Percentiles rank a stretch among this genome's conserved stretches.
phyloP scores from a whole-genome alignment of 2,797 vertebrate species.

The Scomberomorus guttatus region DNA sequence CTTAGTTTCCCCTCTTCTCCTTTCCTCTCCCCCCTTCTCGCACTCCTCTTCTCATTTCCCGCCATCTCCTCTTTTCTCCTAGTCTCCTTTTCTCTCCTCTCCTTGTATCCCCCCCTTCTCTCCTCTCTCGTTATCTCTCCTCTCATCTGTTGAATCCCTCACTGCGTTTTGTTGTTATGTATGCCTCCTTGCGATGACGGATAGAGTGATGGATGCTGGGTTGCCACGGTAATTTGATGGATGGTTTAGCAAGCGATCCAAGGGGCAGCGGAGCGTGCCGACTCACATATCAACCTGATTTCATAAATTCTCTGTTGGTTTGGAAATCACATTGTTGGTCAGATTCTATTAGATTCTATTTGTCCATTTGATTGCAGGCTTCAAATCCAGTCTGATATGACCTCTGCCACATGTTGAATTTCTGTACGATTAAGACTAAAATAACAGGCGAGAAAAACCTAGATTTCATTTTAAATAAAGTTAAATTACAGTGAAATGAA shows the following conservation, averaged over 20 bases:
- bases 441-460: no score
- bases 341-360: conserved; percentile 6
- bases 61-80: background rate
- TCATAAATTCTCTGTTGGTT: conserved; percentile 9
- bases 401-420: no score
- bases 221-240: conserved; percentile 59
- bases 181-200: conserved; percentile 32
- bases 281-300: conserved; percentile 2
- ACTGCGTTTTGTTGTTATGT: background rate
- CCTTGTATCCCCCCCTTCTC: background rate
- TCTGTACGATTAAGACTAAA: no score
- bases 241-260: conserved; percentile 24
- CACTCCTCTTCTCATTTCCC: background rate
- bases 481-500: background rate
- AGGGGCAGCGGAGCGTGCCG: background rate
- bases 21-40: no score
- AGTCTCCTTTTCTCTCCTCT: background rate
- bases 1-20: background rate
- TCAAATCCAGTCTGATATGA: conserved; percentile 7
- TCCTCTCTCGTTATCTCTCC: background rate
- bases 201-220: conserved; percentile 41
- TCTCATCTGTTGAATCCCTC: conserved; percentile 18
- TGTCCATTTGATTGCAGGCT: background rate
- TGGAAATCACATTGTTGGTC: conserved; percentile 10
- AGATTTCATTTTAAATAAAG: no score